These are phyloP conservation scores for Calonectris borealis DNA, from an alignment of 2,113 vertebrate species.

Conservation along the genomic window DNA sequence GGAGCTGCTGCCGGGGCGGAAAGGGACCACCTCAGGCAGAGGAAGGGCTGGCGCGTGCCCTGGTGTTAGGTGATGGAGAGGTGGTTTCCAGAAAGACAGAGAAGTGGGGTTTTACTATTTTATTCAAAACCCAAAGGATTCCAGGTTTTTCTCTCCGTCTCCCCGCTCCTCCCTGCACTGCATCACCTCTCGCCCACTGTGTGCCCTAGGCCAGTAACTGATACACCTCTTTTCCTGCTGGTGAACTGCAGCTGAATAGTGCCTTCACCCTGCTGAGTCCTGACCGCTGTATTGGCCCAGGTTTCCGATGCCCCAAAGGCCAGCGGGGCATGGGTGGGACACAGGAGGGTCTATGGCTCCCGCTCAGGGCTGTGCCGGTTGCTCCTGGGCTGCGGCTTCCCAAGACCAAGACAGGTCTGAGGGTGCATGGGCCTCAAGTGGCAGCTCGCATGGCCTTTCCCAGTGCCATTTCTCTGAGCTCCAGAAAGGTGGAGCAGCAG, in stretches of 20 bases:
- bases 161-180: background rate
- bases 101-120: background rate
- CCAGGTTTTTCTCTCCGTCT: background rate
- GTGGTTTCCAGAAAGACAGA: background rate
- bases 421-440: background rate
- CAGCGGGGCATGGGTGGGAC: background rate
- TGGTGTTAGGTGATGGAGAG: background rate
- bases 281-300: background rate
- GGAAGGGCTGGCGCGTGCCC: background rate
- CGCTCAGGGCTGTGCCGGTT: fast-evolving
- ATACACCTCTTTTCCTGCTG: background rate
- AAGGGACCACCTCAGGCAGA: background rate
- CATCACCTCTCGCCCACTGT: background rate
- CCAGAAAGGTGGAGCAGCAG: background rate
- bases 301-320: background rate
- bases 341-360: background rate
- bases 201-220: background rate
- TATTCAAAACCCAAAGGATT: background rate
- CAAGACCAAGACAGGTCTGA: background rate
- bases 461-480: background rate
- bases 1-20: background rate
- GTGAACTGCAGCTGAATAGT: background rate
- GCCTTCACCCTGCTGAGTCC: background rate
- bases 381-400: fast-evolving
- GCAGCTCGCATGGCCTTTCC: background rate